These are phyloP conservation scores for Podotricha telesiphe DNA, from an alignment of 2,888 invertebrate species.

Conservation along the genomic window DNA sequence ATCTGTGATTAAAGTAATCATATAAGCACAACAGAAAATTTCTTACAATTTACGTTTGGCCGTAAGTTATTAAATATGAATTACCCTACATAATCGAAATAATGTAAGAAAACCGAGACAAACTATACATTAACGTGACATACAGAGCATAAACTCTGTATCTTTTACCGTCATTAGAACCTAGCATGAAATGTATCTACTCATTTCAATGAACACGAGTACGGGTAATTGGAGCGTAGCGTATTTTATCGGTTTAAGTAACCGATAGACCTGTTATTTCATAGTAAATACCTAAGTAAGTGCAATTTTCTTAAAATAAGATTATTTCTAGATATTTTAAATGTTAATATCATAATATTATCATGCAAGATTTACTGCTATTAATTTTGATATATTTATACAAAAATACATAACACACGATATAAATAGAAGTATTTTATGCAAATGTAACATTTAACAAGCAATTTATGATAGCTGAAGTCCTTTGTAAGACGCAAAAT, in stretches of 20 bases:
- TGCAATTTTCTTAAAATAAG: slow-evolving; percentile 29
- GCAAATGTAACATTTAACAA: not conserved
- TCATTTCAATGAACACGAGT: slow-evolving; percentile 63
- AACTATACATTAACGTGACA: slow-evolving; percentile 31
- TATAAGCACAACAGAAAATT: not conserved
- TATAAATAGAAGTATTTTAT: not conserved
- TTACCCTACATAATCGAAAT: slow-evolving; percentile 7
- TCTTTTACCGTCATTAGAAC: slow-evolving; percentile 40
- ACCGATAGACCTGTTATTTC: slow-evolving; percentile 46
- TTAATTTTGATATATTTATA: not conserved
- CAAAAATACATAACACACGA: not conserved
- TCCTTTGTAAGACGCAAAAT: too few species aligned
- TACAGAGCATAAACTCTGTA: slow-evolving; percentile 40
- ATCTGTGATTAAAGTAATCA: too few species aligned
- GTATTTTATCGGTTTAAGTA: slow-evolving; percentile 54
- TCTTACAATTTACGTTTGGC: not conserved
- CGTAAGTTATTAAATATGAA: slow-evolving; percentile 18
- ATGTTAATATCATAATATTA: not conserved
- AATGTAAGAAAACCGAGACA: slow-evolving; percentile 23
- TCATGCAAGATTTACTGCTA: not conserved
- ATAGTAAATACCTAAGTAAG: slow-evolving; percentile 34
- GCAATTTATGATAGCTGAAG: not conserved
- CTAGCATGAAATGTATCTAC: slow-evolving; percentile 49
- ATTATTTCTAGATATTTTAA: slow-evolving; percentile 17
- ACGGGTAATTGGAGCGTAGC: slow-evolving; percentile 68